Evolutionary conservation across 1,140 invertebrate genomes (phyloP).

Genomic region (Dolichoris vasculosae): DNA sequence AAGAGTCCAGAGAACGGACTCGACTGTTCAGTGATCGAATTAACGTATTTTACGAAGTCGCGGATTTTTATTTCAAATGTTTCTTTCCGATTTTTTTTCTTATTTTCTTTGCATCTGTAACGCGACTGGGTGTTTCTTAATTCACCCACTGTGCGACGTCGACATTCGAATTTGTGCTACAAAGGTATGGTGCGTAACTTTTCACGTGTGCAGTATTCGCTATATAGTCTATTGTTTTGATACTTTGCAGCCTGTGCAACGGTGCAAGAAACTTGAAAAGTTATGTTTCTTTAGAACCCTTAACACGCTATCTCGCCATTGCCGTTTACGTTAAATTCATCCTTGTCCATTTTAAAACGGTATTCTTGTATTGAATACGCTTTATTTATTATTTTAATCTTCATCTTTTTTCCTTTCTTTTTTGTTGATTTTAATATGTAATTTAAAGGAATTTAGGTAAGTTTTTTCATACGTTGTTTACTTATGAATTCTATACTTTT

Average conservation of each 20-base stretch:
- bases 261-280: background rate
- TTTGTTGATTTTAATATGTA: too few species aligned
- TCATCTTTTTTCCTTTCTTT: too few species aligned
- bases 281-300: background rate
- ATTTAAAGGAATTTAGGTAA: too few species aligned
- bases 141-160: background rate
- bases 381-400: too few species aligned
- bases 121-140: background rate
- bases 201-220: background rate
- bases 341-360: too few species aligned
- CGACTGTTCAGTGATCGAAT: too few species aligned
- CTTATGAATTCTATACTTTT: too few species aligned
- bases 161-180: background rate
- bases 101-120: slow-evolving; percentile 3
- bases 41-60: too few species aligned
- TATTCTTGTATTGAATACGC: too few species aligned
- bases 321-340: too few species aligned
- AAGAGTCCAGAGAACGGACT: background rate
- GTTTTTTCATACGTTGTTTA: too few species aligned
- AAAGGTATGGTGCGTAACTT: background rate
- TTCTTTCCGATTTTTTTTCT: background rate
- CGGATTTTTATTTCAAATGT: background rate
- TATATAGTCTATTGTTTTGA: background rate
- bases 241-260: background rate
- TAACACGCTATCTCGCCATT: too few species aligned